Evolutionary conservation across 2,888 invertebrate species (phyloP).

Genomic region (Spilosoma lubricipeda): DNA sequence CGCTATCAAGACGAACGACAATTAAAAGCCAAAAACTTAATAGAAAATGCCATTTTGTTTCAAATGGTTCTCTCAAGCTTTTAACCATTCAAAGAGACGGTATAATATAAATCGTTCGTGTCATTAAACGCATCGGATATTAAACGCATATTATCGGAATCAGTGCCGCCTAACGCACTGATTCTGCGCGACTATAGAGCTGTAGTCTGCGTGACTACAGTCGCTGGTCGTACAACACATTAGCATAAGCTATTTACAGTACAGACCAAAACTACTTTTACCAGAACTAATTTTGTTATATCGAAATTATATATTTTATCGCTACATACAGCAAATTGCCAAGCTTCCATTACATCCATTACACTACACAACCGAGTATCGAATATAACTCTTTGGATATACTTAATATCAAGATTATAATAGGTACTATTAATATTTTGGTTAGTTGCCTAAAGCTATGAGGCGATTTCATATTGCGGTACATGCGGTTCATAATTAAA

Average conservation of each 20-base stretch:
- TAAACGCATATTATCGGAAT: slow-evolving; percentile 15
- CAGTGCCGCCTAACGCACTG: slow-evolving; percentile 23
- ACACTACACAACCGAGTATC: slow-evolving; percentile 36
- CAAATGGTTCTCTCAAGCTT: slow-evolving; percentile 2
- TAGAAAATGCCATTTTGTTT: background rate
- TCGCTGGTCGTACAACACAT: slow-evolving; percentile 16
- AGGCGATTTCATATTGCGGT: slow-evolving; percentile 78
- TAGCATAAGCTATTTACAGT: slow-evolving; percentile 17
- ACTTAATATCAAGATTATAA: slow-evolving; percentile 14
- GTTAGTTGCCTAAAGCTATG: slow-evolving; percentile 61
- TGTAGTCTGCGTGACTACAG: slow-evolving; percentile 40
- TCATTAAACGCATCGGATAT: slow-evolving; percentile 6
- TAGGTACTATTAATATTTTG: slow-evolving; percentile 33
- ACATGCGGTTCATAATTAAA: slow-evolving; percentile 80
- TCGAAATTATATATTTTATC: background rate
- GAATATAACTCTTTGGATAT: slow-evolving; percentile 51
- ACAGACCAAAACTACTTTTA: slow-evolving; percentile 9
- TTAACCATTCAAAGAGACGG: background rate
- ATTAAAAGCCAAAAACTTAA: background rate
- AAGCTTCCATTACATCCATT: slow-evolving; percentile 7
- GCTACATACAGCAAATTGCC: background rate
- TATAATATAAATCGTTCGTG: background rate
- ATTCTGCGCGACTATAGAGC: no score
- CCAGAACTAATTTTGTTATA: background rate
- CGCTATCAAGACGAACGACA: background rate